Evolutionary conservation across 2,113 vertebrate genomes (phyloP).

Genomic region (Paramormyrops kingsleyae): DNA sequence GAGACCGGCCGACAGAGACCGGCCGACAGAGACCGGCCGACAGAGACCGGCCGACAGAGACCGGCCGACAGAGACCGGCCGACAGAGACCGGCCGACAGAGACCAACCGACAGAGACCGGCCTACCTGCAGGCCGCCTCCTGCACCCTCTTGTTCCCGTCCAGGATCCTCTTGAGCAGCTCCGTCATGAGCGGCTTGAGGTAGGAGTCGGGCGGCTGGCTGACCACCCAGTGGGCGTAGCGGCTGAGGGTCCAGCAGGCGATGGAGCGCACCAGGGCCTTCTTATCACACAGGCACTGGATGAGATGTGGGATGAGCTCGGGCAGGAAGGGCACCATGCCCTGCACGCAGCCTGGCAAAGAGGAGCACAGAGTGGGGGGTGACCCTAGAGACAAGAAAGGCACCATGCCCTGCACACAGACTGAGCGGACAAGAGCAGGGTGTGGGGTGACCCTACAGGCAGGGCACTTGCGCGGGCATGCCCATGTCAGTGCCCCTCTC

Average conservation of each 20-base stretch:
- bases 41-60: too few species aligned
- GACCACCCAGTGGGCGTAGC: constrained; percentile 94
- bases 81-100: too few species aligned
- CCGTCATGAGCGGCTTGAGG: constrained; percentile 91
- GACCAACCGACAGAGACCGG: too few species aligned
- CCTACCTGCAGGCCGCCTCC: constrained; percentile 88
- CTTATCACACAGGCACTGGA: constrained; percentile 84
- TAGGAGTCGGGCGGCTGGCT: constrained; percentile 85
- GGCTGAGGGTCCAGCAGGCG: constrained; percentile 91
- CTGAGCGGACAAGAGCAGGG: constrained; percentile 41
- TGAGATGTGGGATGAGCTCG: constrained; percentile 87
- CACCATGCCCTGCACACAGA: constrained; percentile 85
- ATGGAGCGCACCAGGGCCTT: constrained; percentile 89
- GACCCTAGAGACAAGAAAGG: constrained; percentile 53
- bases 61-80: too few species aligned
- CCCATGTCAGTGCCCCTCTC: neutral
- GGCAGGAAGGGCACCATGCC: constrained; percentile 94
- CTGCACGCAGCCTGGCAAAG: constrained; percentile 81
- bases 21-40: too few species aligned
- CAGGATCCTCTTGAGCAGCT: constrained; percentile 86
- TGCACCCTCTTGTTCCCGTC: constrained; percentile 93
- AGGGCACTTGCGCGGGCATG: neutral
- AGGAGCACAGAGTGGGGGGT: neutral
- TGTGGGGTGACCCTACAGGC: neutral
- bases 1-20: too few species aligned